Base-by-base conservation (phyloP, 2,888 invertebrate species). In the Sphaerophoria taeniata region DNA sequence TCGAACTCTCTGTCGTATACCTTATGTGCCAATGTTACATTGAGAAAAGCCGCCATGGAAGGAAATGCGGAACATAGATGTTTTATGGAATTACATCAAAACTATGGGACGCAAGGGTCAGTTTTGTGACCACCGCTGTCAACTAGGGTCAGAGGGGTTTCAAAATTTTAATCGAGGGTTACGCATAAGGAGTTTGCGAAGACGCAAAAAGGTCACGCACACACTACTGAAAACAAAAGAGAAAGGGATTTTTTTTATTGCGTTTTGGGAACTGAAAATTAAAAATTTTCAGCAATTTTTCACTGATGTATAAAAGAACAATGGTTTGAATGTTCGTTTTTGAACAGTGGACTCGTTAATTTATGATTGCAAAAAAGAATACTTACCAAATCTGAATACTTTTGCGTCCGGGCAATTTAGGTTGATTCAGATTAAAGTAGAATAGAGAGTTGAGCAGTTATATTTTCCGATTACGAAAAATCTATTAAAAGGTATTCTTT, bases 301-400 rank as follows among this genome's bases (percentile, higher is more conserved):
- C 85, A 85, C 72, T 65, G 81, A 55, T 24, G 75, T 11, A 81
- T 76, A 80, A 71, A 56, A 55, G 85, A 85, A 76, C 73, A 85
- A 84, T 76, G 45, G 45, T 69, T 80, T 80, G 65, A 82, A 77
- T 82, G 74, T 75, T 55, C 73, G 72, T 61, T 69, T 39, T 63
- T 76, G 74, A 24, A 69, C 77, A 70, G 45, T 75, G 70, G 84
- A 75, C 70, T 83, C 24, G 76, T 73, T 84, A 81, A 81, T 85
- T 85, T 85, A 85, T 85, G 81, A 51, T 75, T 71, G 81, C 75
- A 85, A 85, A 81, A 84, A 81, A 85, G 85, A 76, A 81, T 85
- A 76, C 61, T 34, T 43, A 36, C 39, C 11, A 45, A 56, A 69
- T 58, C 58, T 55, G 70, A 55, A 63, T 36, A 14, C 34, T 16